Base-by-base conservation (phyloP, 2,113 vertebrate species). In the Carassius gibelio region DNA sequence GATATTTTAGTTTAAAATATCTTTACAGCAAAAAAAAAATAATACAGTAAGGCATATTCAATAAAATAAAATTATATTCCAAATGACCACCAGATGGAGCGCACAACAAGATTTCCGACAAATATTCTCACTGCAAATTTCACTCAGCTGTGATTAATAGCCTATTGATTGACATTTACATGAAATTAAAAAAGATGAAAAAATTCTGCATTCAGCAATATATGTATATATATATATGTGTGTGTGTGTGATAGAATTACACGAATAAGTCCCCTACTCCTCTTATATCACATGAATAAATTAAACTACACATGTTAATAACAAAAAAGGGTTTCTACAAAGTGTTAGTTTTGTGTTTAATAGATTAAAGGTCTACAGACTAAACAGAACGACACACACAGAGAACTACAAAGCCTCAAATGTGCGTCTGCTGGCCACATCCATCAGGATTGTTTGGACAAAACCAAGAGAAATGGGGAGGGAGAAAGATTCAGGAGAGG, bases 401-500 rank as follows among this genome's bases (percentile, higher is more conserved):
- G 64, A 55, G 30, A 14, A 77, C 74, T 66, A 38, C n/a, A 55
- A 30, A 38, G 23, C 75, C 50, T 83, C 69, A 81, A 64, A 81
- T 50, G 13, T 59, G 26, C 11, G 14, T 55, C 69, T 68, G 71
- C 45, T 59, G 42, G 69, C 38, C 38, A 86, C 80, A 84, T 86
- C 23, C 78, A 81, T 86, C 76, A 72, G 42, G 9, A 75, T 38
- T 81, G 72, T 85, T 85, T 72, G 74, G 81, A 88, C 78, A 85
- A 55, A 87, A 82, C 66, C 64, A 79, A 11, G 80, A 75, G 14
- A 26, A 64, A 82, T 1, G 38, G 14, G 57, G 87, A 84, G 88
- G 86, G 82, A 86, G 75, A 50, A 19, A 72, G 62, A 34, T 21
- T 68, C 1, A 38, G 66, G 62, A 87, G 79, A 74, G 52, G 85